Evolutionary conservation across 2,113 vertebrate species (phyloP), one percentile per base, ranked within the genome.

Genomic region (Semicossyphus pulcher): DNA sequence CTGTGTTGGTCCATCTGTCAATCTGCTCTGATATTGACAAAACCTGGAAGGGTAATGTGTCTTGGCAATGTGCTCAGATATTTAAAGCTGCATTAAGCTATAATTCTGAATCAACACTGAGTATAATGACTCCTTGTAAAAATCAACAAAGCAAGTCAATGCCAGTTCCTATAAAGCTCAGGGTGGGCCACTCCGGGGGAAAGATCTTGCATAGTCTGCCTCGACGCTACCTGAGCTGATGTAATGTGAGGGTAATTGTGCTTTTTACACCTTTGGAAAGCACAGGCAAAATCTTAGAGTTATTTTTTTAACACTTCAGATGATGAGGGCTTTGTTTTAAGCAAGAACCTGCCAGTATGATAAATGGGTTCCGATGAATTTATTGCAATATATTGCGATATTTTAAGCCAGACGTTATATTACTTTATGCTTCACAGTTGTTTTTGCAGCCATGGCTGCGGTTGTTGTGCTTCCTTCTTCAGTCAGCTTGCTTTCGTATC

Each of bases 61-160:
- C 71, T 70, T 75, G 62, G 65, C 65, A 72, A 7, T 11, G 9
- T 49, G 47, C 73, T 34, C 52, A 21, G 53, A 56, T 63, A 61
- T 67, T 78, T 79, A 48, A 76, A 69, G 52, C 70, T 15, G 47
- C 48, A 64, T 75, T 77, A 72, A 68, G 63, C 15, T 44, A 23
- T 66, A 79, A 63, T 70, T 78, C 71, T 71, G 57, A 65, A 83
- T 72, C 56, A 83, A 66, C 66, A 79, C 7, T 37, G 44, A 72
- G 51, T 73, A 18, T 54, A 81, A 68, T 42, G 59, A 64, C 63
- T 62, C 32, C 56, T 42, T 59, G 45, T 81, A 72, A 86, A 78
- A 81, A 69, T 77, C 80, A 88, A 81, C 74, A 72, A 79, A 70
- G 61, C 74, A 72, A 45, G 54, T 62, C 53, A 58, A 41, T 76